These are phyloP conservation scores for Conchocele bisecta DNA, from an alignment of 2,888 invertebrate species.

Conservation along the genomic window DNA sequence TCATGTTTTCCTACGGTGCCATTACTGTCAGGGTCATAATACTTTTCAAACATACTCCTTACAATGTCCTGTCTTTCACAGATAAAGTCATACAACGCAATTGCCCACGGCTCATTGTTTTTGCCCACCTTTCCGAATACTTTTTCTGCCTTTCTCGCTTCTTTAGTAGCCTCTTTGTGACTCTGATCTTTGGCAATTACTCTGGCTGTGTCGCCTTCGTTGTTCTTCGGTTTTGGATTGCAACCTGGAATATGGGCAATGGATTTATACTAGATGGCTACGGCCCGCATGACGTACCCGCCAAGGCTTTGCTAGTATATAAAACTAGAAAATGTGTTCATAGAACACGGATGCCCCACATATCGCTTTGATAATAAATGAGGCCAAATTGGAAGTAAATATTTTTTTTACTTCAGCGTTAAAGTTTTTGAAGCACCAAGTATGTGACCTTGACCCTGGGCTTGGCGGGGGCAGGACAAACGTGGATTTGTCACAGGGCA, in stretches of 20 bases:
- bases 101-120: slow-evolving; percentile 80
- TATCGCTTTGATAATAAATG: too few species aligned
- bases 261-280: too few species aligned
- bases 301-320: too few species aligned
- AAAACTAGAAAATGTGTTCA: too few species aligned
- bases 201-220: slow-evolving; percentile 79
- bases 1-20: slow-evolving; percentile 75
- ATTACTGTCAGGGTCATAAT: slow-evolving; percentile 77
- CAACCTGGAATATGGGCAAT: slow-evolving; percentile 75
- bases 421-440: too few species aligned
- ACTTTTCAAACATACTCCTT: slow-evolving; percentile 74
- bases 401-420: too few species aligned
- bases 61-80: slow-evolving; percentile 70
- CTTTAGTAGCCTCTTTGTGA: slow-evolving; percentile 81
- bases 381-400: too few species aligned
- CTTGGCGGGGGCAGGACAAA: too few species aligned
- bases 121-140: slow-evolving; percentile 80
- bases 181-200: slow-evolving; percentile 81
- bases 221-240: slow-evolving; percentile 83
- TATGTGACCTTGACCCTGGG: too few species aligned
- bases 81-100: slow-evolving; percentile 81
- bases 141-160: slow-evolving; percentile 82
- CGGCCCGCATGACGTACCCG: too few species aligned
- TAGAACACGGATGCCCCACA: too few species aligned
- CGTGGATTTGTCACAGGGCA: too few species aligned